These are phyloP conservation scores for Drosophila gaucha DNA, from an alignment of 2,888 invertebrate species.

Conservation along the genomic window DNA sequence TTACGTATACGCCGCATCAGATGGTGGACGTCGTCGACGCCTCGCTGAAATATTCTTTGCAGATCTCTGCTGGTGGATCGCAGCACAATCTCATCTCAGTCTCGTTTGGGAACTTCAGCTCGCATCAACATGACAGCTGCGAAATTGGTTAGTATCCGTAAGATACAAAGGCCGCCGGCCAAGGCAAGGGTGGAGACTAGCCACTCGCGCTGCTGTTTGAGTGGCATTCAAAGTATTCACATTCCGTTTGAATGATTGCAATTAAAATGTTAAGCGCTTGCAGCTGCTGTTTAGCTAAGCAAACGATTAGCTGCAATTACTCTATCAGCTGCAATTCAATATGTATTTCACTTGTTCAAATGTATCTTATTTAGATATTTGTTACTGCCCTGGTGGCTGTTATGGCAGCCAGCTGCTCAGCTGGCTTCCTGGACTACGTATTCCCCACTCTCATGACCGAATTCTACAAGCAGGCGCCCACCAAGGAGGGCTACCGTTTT, in stretches of 20 bases:
- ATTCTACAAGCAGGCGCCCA: slow-evolving; percentile 72
- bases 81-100: slow-evolving; percentile 66
- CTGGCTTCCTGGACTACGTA: slow-evolving; percentile 72
- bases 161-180: not conserved
- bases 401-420: slow-evolving; percentile 68
- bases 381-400: slow-evolving; percentile 65
- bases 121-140: slow-evolving; percentile 77
- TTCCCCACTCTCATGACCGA: slow-evolving; percentile 76
- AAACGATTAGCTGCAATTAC: slow-evolving; percentile 18
- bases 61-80: slow-evolving; percentile 67
- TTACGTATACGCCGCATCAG: slow-evolving; percentile 52
- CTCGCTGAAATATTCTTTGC: slow-evolving; percentile 53
- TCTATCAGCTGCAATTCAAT: slow-evolving; percentile 8
- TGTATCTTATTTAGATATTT: slow-evolving; percentile 61
- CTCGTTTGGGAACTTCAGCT: slow-evolving; percentile 74
- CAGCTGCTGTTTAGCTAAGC: slow-evolving; percentile 28
- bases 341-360: slow-evolving; percentile 9
- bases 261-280: slow-evolving; percentile 30
- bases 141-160: slow-evolving; percentile 74
- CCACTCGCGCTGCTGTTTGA: slow-evolving; percentile 24
- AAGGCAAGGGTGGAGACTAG: slow-evolving; percentile 21
- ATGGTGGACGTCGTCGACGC: slow-evolving; percentile 30
- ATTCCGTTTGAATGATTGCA: slow-evolving; percentile 22
- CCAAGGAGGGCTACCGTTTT: slow-evolving; percentile 82
- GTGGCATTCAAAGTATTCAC: slow-evolving; percentile 44